phyloP scores from a whole-genome alignment of 2,113 vertebrate genomes.

The Protobothrops mucrosquamatus region DNA sequence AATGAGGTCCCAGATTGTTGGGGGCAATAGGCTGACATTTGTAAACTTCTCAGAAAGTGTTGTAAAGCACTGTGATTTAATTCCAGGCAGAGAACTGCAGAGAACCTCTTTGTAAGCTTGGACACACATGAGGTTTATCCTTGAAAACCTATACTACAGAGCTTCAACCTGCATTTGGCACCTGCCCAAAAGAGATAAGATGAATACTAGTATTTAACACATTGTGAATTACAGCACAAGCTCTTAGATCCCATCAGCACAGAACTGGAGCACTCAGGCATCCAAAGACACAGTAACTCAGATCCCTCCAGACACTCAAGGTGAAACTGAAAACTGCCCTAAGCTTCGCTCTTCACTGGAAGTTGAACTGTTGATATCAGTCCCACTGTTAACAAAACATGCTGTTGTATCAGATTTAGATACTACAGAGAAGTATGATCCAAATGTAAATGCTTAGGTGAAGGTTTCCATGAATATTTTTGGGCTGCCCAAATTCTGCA shows the following conservation, averaged over 20 bases:
- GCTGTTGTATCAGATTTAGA: not conserved
- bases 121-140: constrained; percentile 14
- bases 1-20: not conserved
- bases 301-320: not conserved
- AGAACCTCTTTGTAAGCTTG: not conserved
- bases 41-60: not conserved
- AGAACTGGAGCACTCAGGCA: not conserved
- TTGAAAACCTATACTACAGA: constrained; percentile 23
- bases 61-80: not conserved
- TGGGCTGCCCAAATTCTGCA: not conserved
- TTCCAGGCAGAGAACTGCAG: constrained; percentile 3
- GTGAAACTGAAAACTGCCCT: not conserved
- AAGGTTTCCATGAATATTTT: not conserved
- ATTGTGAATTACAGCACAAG: not conserved
- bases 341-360: not conserved
- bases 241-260: not conserved
- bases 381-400: not conserved
- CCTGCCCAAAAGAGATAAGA: constrained; percentile 16
- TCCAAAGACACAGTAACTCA: not conserved
- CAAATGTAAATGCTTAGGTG: not conserved
- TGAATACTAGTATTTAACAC: not conserved
- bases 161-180: constrained; percentile 14
- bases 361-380: not conserved
- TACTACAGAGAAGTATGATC: not conserved
- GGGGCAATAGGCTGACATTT: not conserved